Base-by-base conservation (phyloP, 2,113 vertebrate genomes). In the Myanophis thanlyinensis region DNA sequence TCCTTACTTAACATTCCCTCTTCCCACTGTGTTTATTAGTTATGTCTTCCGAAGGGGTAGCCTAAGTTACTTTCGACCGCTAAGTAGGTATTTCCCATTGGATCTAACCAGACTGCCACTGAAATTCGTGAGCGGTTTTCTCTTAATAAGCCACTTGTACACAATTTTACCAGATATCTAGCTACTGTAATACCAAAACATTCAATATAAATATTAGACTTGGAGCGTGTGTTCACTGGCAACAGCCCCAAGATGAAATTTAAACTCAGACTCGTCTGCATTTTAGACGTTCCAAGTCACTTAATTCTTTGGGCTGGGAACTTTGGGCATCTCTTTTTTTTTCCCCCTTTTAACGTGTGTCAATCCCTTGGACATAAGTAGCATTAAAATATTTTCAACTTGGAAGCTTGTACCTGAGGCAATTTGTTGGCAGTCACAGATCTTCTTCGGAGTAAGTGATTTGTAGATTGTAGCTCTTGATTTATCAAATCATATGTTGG, bases 401-500 rank as follows among this genome's bases (percentile, higher is more conserved):
- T 48, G 20, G 22, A 25, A 47, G 30, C 23, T 92, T 88, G n/a
- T 25, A 87, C 30, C 7, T 73, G 59, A 88, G 86, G 48, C 40
- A 30, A 23, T 88, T 92, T 56, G 47, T 48, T 27, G 67, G 48
- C 52, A 49, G 53, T 44, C 0, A 40, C 35, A 85, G 67, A 54
- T 22, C 87, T 89, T 44, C 56, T 67, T 67, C 44, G 10, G 51
- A 56, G 67, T 40, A 85, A 89, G 51, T 89, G 67, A 54, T 80
- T 52, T 52, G 91, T 88, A 80, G 59, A 88, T 54, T 85, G 62
- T 73, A 49, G 87, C 87, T 73, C 62, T 89, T 46, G 93, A 93
- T 91, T 88, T 25, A 89, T 59, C 62, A 59, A 89, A 85, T 85
- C 87, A 44, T 84, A 6, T 27, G 44, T 46, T 46, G 40, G 10